A percentile compares a stretch with the other conserved stretches of the same genome.
phyloP scores from a whole-genome alignment of 2,888 invertebrate species.

The Smittia sp. region DNA sequence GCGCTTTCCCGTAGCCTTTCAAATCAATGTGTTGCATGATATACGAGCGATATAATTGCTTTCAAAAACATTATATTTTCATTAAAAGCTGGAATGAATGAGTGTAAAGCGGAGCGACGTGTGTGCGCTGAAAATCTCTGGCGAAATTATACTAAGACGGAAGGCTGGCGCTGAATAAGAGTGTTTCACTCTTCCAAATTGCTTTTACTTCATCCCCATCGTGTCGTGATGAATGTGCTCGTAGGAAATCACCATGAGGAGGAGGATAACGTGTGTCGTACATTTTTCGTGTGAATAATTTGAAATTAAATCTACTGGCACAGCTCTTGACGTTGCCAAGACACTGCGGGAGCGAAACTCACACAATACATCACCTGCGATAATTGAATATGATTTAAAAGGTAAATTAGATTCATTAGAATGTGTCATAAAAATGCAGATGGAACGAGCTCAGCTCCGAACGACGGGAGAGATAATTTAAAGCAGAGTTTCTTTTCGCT shows the following conservation, averaged over 20 bases:
- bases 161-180: background rate
- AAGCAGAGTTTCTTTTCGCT: background rate
- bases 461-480: background rate
- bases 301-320: constrained; percentile 5
- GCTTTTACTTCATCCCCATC: constrained; percentile 9
- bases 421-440: background rate
- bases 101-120: constrained; percentile 16
- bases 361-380: background rate
- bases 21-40: constrained; percentile 41
- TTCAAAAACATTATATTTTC: constrained; percentile 38
- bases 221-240: background rate
- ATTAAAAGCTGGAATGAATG: constrained; percentile 29
- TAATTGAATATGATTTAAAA: constrained; percentile 9
- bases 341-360: background rate
- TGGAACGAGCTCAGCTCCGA: background rate
- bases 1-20: constrained; percentile 32
- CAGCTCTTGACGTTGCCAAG: background rate
- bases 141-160: background rate
- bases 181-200: constrained; percentile 8
- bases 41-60: constrained; percentile 40
- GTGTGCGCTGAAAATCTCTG: background rate
- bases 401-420: constrained; percentile 3
- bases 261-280: background rate
- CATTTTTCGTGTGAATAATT: constrained; percentile 3
- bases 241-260: background rate